Base-by-base conservation (phyloP, 37 sponge, comb jelly and placozoan genomes). In the Chondrosia reniformis region DNA sequence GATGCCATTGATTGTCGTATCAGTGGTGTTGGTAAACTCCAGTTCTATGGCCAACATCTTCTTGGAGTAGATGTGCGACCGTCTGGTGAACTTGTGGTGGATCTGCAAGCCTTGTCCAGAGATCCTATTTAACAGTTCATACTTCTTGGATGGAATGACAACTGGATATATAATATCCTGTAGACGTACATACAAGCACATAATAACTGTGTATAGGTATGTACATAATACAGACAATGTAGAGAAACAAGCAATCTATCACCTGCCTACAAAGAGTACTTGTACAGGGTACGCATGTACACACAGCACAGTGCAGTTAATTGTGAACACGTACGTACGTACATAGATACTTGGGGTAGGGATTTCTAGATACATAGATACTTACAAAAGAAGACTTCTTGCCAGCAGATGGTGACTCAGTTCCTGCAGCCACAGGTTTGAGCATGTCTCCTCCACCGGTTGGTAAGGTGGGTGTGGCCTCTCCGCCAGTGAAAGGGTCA, bases 1-100 rank as follows among this genome's bases (percentile, higher is more conserved):
- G 40, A 95, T 85, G 21, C 59, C 76, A 27, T 40, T 41, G 10
- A 91, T 45, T 0, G 77, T 21, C 30, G 82, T 63, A 32, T 82
- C 84, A 0, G 45, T 40, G 19, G 63, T 85, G 78, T 95, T 95
- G 40, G 85, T 80, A 67, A 88, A 88, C 15, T 72, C 82, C n/a
- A 95, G 40, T 34, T 91, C 93, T 32, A 95, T 43, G 45, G 79
- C 92, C 0, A 91, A 57, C 84, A 92, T 83, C 61, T 85, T 91
- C 45, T 71, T 24, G 1, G 92, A 91, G 34, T 77, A 85, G 45
- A 88, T 46, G 80, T 91, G 89, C 0, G 89, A 55, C 24, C 78
- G 63, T 3, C 95, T 79, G 6, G 83, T 85, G 75, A 88, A 95
- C 15, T 63, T 55, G 58, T 95, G 91, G 34, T 40, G 40, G n/a